These are phyloP conservation scores for Pyrochroa serraticornis DNA, from an alignment of 2,888 invertebrate species.

Conservation along the genomic window DNA sequence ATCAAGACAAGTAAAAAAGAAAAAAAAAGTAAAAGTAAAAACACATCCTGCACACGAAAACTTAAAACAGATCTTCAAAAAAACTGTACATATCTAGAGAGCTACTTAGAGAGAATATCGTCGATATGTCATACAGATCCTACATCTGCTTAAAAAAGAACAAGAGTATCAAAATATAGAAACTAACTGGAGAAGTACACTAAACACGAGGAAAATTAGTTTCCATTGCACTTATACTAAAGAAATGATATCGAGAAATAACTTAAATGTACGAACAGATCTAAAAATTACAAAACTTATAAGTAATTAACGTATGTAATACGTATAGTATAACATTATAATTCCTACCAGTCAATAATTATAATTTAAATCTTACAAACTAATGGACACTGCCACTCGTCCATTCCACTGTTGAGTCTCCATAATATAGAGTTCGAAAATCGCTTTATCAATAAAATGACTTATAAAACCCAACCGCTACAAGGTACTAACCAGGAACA, in stretches of 20 bases:
- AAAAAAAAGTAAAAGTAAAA: constrained; percentile 32
- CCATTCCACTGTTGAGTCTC: constrained; percentile 12
- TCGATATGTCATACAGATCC: constrained; percentile 53
- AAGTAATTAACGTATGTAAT: constrained; percentile 12
- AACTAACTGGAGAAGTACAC: constrained; percentile 44
- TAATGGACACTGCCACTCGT: constrained; percentile 14
- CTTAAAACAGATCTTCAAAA: constrained; percentile 37
- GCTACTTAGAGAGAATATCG: constrained; percentile 50
- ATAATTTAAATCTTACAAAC: constrained; percentile 23
- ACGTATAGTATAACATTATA: constrained; percentile 18
- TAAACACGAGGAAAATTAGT: constrained; percentile 42
- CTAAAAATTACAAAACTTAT: constrained; percentile 12
- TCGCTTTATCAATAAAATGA: constrained; percentile 1
- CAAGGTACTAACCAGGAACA: too few relatives aligned
- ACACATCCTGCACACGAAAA: constrained; percentile 42
- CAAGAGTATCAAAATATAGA: constrained; percentile 53
- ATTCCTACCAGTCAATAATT: constrained; percentile 32
- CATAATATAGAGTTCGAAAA: constrained; percentile 4
- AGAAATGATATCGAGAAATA: constrained; percentile 22
- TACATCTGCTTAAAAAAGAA: constrained; percentile 45
- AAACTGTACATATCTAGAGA: constrained; percentile 47
- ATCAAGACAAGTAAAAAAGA: constrained; percentile 22
- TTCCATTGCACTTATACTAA: constrained; percentile 53
- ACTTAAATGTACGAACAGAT: not conserved
- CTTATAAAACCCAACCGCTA: too few relatives aligned